Evolutionary conservation across 2,113 vertebrate genomes (phyloP).

Genomic region (Dasyurus viverrinus): DNA sequence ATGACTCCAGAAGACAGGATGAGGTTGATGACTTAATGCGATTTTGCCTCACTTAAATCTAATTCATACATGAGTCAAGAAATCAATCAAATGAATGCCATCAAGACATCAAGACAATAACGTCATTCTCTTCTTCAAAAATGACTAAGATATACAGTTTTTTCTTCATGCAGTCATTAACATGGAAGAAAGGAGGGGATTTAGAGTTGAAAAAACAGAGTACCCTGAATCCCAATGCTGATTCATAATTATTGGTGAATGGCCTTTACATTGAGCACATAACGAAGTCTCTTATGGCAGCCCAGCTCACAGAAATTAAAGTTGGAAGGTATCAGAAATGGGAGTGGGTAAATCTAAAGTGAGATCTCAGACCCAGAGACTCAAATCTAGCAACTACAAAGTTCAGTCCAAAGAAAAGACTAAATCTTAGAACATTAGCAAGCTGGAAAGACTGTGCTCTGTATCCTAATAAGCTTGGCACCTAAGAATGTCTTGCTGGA

Average conservation of each 20-base stretch:
- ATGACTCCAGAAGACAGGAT: not conserved
- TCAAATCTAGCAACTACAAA: not conserved
- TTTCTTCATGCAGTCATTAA: not conserved
- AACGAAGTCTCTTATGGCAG: not conserved
- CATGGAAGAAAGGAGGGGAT: not conserved
- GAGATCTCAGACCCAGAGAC: not conserved
- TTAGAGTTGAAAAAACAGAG: not conserved
- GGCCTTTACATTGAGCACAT: not conserved
- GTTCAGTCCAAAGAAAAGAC: not conserved
- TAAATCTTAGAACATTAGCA: not conserved
- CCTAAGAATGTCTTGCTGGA: not conserved
- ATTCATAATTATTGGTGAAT: not conserved
- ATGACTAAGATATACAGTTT: not conserved
- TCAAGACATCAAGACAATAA: not conserved
- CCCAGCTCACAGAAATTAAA: not conserved
- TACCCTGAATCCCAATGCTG: not conserved
- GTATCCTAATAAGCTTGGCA: not conserved
- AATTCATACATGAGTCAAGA: not conserved
- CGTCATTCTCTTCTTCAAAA: not conserved
- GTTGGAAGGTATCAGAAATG: not conserved
- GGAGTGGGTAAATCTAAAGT: not conserved
- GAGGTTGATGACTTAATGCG: not conserved
- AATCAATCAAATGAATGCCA: not conserved
- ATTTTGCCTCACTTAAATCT: not conserved
- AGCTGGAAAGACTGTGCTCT: not conserved